Base-by-base conservation (phyloP, 2,113 vertebrate species). In the Larimichthys crocea region DNA sequence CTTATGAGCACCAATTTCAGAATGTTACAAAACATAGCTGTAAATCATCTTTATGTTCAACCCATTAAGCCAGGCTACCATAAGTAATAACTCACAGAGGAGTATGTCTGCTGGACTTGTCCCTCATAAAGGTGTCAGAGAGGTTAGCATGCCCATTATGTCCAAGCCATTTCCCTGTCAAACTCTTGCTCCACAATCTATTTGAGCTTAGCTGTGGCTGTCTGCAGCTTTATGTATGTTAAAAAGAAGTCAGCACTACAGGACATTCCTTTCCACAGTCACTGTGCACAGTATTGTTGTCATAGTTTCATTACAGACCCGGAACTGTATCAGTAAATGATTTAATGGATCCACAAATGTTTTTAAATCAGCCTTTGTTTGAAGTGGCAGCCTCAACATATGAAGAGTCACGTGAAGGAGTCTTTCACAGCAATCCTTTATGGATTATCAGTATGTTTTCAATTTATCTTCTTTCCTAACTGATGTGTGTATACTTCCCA, bases 51-150 rank as follows among this genome's bases (percentile, higher is more conserved):
- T 85, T 59, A 80, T 85, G 80, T 53, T 49, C 20, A 50, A n/a
- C n/a, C 68, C 76, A 74, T 86, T 83, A 86, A 46, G 64, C 20
- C 0, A 1, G 44, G 44, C 56, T 61, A 57, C 52, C 19, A 52
- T 67, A 48, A 61, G 55, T 70, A 57, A 80, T 83, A 85, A 87
- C 62, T 89, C 72, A 85, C 19, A 1, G 44, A 72, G 83, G 55
- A 80, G 68, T 59, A 48, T 20, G 76, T 78, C 61, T 74, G 52
- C 71, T 57, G 56, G 61, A 75, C 69, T 35, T 76, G 73, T 88
- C 78, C 61, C 88, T 86, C 71, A 73, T 84, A 84, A 84, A 86
- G 88, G 74, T 89, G 87, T 83, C 75, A 87, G 22, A 79, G 76
- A 48, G 76, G 82, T 89, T 79, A 87, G 75, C 72, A 22, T 72